phyloP scores from a whole-genome alignment of 2,113 vertebrate genomes.

The Xyliphius kryptos region DNA sequence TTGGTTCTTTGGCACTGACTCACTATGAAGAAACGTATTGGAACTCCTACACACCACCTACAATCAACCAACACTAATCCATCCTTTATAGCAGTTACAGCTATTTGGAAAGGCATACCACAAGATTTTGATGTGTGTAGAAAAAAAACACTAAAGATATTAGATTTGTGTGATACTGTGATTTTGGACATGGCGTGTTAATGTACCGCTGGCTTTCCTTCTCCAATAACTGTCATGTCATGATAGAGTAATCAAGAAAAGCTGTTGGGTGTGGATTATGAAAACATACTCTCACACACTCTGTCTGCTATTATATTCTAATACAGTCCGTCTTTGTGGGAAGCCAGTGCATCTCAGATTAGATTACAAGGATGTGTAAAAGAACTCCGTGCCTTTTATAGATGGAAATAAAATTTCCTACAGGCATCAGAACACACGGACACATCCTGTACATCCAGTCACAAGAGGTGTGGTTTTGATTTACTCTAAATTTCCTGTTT shows the following conservation, averaged over 20 bases:
- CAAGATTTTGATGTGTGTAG: too few relatives aligned
- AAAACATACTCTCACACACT: neutral
- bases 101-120: too few relatives aligned
- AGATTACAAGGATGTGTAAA: conserved; percentile 12
- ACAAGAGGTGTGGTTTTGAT: neutral
- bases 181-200: neutral
- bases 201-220: neutral
- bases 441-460: neutral
- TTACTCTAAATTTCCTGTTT: conserved; percentile 16
- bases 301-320: conserved; percentile 1
- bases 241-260: neutral
- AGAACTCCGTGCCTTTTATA: conserved; percentile 6
- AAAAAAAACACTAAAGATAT: too few relatives aligned
- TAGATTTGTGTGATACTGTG: too few relatives aligned
- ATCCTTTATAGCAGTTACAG: too few relatives aligned
- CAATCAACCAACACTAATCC: too few relatives aligned
- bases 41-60: too few relatives aligned
- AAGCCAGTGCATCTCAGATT: conserved; percentile 2
- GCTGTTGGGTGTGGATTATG: neutral
- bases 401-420: conserved; percentile 2
- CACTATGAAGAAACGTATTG: too few relatives aligned
- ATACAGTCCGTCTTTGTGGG: conserved; percentile 8
- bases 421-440: neutral
- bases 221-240: neutral
- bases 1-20: too few relatives aligned